phyloP scores from a whole-genome alignment of 2,888 invertebrate genomes.

The Adela reaumurella region DNA sequence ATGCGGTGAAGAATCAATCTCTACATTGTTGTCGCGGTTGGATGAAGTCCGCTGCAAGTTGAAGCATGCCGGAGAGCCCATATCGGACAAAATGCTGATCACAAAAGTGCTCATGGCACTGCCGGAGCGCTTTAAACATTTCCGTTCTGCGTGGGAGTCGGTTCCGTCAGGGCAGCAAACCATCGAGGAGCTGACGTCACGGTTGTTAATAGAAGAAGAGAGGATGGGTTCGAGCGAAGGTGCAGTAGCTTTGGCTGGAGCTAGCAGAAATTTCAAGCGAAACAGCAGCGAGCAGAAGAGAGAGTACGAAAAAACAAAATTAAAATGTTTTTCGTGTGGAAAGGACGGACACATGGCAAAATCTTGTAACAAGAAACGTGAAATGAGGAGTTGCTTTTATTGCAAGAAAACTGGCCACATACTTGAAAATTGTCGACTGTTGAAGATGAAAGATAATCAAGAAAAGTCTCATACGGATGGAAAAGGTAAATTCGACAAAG shows the following conservation, averaged over 20 bases:
- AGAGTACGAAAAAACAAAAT: conserved; percentile 1
- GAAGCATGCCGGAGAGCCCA: conserved; percentile 5
- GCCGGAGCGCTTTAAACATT: conserved; percentile 12
- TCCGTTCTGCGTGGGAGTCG: conserved; percentile 16
- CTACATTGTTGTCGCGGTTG: conserved; percentile 4
- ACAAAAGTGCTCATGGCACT: conserved; percentile 13
- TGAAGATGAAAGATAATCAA: too few relatives aligned
- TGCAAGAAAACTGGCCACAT: too few relatives aligned
- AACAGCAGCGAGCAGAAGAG: neutral
- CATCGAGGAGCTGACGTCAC: conserved; percentile 13
- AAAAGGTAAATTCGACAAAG: too few relatives aligned
- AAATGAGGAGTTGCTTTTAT: too few relatives aligned
- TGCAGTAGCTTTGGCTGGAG: conserved; percentile 4
- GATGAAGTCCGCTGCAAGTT: conserved; percentile 1
- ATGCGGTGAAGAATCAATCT: neutral
- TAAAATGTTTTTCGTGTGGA: conserved; percentile 12
- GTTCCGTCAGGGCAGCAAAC: conserved; percentile 13
- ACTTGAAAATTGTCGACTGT: too few relatives aligned
- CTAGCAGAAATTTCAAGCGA: neutral
- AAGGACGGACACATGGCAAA: conserved; percentile 6
- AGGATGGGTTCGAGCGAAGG: conserved; percentile 8
- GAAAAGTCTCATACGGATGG: too few relatives aligned
- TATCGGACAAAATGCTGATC: conserved; percentile 8
- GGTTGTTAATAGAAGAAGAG: conserved; percentile 14
- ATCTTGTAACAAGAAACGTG: too few relatives aligned